Base-by-base conservation (phyloP, 2,113 vertebrate species). In the Proteles cristata region DNA sequence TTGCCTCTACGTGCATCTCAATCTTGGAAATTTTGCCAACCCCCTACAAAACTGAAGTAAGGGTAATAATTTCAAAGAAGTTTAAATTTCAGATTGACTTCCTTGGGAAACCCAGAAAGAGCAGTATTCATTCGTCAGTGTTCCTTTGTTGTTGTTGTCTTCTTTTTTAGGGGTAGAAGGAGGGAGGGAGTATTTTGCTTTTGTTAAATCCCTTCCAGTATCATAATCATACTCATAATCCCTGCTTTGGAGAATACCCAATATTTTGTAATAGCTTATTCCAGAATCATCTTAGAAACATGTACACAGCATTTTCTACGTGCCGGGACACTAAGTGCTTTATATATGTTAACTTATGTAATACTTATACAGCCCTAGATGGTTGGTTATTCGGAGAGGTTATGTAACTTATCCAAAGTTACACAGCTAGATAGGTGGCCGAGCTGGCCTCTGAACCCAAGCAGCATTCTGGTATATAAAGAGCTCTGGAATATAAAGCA, bases 1-100 rank as follows among this genome's bases (percentile, higher is more conserved):
- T 85, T 92, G 74, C 39, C 58, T 90, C 63, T 81, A 6, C 33
- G 33, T 74, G 58, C 31, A 66, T 91, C 12, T 28, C 43, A 58
- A 45, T 87, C 39, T 68, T 28, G 66, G 28, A 39, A 63, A 94
- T 73, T 93, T 74, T 63, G 7, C 65, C 19, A 86, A 97, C 68
- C 5, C 53, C 35, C 74, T 50, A 76, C 28, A 74, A 97, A 93
- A 94, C 69, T 90, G 28, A 94, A 97, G 25, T 71, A n/a, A 81
- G 31, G 39, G 85, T 25, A 90, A 84, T 68, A 68, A 91, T 94
- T 94, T 97, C 79, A 87, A 89, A 76, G 45, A 82, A 80, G 66
- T 21, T 80, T 84, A 77, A 94, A 80, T 92, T 97, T 93, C 53
- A 96, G 69, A 88, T 21, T 90, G 48, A 74, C 16, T 95, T 95